phyloP scores from a whole-genome alignment of 2,888 invertebrate species.

The Platypus cylindrus region DNA sequence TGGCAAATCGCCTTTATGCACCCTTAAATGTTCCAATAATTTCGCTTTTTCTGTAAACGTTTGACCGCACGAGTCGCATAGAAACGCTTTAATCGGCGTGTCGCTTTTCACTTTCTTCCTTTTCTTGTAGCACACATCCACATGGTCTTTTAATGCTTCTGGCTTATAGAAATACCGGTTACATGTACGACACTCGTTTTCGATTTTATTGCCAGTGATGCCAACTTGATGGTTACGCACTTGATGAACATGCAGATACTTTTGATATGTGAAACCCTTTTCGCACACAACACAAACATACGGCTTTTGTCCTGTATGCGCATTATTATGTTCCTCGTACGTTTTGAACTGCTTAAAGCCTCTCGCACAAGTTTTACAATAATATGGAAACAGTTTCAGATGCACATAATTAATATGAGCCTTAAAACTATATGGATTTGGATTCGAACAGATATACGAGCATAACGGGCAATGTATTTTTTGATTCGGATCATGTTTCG shows the following conservation, averaged over 20 bases:
- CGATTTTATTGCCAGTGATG: slow-evolving; percentile 33
- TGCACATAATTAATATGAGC: slow-evolving; percentile 30
- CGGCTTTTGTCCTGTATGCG: slow-evolving; percentile 40
- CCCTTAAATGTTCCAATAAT: slow-evolving; percentile 27
- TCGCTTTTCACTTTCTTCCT: slow-evolving; percentile 19
- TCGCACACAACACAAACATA: slow-evolving; percentile 41
- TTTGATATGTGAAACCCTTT: slow-evolving; percentile 38
- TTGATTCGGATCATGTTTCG: slow-evolving; percentile 8
- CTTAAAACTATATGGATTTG: slow-evolving; percentile 24
- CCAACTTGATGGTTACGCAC: slow-evolving; percentile 29
- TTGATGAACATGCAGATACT: slow-evolving; percentile 29
- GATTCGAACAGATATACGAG: slow-evolving; percentile 21
- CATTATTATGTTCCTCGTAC: slow-evolving; percentile 43
- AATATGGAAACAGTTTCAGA: slow-evolving; percentile 34
- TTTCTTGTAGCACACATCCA: slow-evolving; percentile 21
- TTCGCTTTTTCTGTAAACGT: slow-evolving; percentile 25
- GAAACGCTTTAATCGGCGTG: slow-evolving; percentile 11
- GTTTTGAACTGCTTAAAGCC: slow-evolving; percentile 41
- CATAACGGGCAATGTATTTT: slow-evolving; percentile 19
- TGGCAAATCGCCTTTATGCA: slow-evolving; percentile 40
- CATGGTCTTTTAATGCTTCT: slow-evolving; percentile 36
- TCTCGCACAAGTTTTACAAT: slow-evolving; percentile 41
- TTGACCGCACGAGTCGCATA: slow-evolving; percentile 30
- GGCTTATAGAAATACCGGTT: slow-evolving; percentile 26
- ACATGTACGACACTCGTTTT: slow-evolving; percentile 31